A percentile compares a stretch with the other conserved stretches of the same genome.
phyloP scores from a whole-genome alignment of 2,113 vertebrate genomes.

The Oncorhynchus kisutch region DNA sequence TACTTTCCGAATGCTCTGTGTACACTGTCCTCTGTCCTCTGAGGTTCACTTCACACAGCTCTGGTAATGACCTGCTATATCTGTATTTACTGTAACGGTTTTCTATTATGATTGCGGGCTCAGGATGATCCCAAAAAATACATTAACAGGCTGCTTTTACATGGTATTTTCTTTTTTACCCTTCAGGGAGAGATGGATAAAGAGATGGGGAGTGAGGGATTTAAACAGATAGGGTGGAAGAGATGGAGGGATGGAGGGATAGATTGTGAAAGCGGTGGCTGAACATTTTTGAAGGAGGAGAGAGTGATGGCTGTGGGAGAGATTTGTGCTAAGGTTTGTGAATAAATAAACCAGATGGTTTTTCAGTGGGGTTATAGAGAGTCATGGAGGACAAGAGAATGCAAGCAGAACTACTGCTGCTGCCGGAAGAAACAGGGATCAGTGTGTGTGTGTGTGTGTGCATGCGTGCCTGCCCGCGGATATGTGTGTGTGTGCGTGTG shows the following conservation, averaged over 20 bases:
- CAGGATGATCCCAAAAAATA: background rate
- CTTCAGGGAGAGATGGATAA: background rate
- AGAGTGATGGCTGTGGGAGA: constrained; percentile 8
- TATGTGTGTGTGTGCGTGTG: background rate
- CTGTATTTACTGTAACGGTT: constrained; percentile 18
- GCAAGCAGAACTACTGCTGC: background rate
- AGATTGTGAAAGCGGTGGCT: constrained; percentile 15
- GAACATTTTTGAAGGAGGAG: constrained; percentile 6
- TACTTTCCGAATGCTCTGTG: too few relatives aligned
- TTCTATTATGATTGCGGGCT: constrained; percentile 11
- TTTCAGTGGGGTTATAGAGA: background rate
- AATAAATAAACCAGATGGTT: constrained; percentile 26
- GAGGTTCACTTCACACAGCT: too few relatives aligned
- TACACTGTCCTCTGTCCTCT: background rate
- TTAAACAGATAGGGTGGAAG: background rate
- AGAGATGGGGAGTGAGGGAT: background rate
- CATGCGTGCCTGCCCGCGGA: too few relatives aligned
- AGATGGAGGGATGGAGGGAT: constrained; percentile 5
- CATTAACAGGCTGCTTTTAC: background rate
- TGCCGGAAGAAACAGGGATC: background rate
- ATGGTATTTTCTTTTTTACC: background rate
- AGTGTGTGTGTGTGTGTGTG: background rate
- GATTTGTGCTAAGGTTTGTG: constrained; percentile 8
- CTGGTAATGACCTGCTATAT: constrained; percentile 31
- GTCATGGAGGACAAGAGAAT: background rate